Evolutionary conservation across 2,888 invertebrate species (phyloP).

Genomic region (Eurytoma californica): DNA sequence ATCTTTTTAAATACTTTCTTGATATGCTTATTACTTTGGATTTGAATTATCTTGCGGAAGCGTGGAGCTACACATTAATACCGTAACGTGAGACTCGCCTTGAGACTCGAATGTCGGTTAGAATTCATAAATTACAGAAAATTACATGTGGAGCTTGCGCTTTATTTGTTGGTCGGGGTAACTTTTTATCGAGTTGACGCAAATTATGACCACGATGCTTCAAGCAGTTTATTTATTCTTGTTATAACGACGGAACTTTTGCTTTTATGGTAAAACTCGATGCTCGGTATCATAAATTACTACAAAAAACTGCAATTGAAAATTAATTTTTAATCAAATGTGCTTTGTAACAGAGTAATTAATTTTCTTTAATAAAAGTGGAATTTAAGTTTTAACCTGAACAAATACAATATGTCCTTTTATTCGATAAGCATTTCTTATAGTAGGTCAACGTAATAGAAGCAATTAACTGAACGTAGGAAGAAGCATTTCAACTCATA

Average conservation of each 20-base stretch:
- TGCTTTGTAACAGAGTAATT: too few relatives aligned
- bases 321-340: too few relatives aligned
- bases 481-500: too few relatives aligned
- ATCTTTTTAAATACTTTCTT: background rate
- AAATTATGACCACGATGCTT: constrained; percentile 8
- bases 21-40: constrained; percentile 14
- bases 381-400: too few relatives aligned
- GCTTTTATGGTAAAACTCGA: background rate
- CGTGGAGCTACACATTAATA: constrained; percentile 1
- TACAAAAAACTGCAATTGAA: too few relatives aligned
- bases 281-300: background rate
- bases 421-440: background rate
- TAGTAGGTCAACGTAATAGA: background rate
- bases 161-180: constrained; percentile 2
- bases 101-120: background rate
- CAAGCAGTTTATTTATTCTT: background rate
- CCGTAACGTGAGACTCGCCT: background rate
- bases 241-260: constrained; percentile 3
- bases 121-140: constrained; percentile 28
- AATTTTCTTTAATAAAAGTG: too few relatives aligned
- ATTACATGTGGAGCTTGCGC: background rate
- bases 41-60: constrained; percentile 24
- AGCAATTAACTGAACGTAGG: background rate
- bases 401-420: too few relatives aligned
- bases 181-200: constrained; percentile 18